Base-by-base conservation (phyloP, 2,888 invertebrate genomes). In the Noctua janthe region DNA sequence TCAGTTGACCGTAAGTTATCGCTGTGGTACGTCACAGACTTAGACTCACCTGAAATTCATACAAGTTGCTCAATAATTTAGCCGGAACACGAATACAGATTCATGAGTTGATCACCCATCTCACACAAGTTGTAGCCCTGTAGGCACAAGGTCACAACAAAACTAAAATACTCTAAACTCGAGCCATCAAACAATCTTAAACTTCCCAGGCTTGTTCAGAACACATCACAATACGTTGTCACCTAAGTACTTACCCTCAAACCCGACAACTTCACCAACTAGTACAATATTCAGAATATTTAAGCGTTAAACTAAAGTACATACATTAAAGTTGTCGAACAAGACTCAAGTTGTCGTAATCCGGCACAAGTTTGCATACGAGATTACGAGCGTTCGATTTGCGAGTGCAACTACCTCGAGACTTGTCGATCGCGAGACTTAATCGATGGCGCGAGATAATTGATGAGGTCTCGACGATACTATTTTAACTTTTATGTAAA, bases 251-350 rank as follows among this genome's bases (percentile, higher is more conserved):
- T 71, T 67, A 71, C 47, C 73, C 73, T 59, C 35, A 62, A 69
- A 67, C 67, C 67, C 59, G 17, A 29, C 39, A 83, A 86, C 51
- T 84, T 76, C 47, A 59, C 59, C 71, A 86, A 86, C 84, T 81
- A 76, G 77, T 79, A 87, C 86, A 84, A 84, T 86, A 86, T 86
- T 86, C 86, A 74, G 87, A 84, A 87, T 86, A 87, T 87, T 87
- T 87, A 86, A 86, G 77, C 84, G 77, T 80, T 73, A 72, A 76
- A 83, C 80, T 74, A 69, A 86, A 83, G 83, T 74, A 86, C 78
- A 83, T 59, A 85, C 76, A 87, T 87, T 82, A 81, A 87, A 84
- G 82, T 87, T 84, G 80, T 77, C 59, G 84, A 89, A 84, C 89
- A 87, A 83, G 80, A 64, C 70, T 78, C 69, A 78, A 88, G 84